Conservation (phyloP, 1,140 invertebrate species). For the Contarinia nasturtii region DNA sequence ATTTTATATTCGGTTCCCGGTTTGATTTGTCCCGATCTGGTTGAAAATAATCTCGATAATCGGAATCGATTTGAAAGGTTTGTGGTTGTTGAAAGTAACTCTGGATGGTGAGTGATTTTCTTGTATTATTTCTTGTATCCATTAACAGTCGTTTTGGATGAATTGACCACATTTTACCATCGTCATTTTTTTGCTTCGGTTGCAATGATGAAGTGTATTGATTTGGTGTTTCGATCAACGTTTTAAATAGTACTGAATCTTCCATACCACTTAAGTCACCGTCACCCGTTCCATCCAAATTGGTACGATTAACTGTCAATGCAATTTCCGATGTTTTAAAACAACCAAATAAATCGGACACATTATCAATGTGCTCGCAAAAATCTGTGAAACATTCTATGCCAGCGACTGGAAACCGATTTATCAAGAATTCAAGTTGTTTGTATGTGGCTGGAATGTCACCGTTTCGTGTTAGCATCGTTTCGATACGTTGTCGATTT, state of each 20-base stretch:
- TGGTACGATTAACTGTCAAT: constrained; percentile 17
- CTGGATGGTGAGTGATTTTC: constrained; percentile 6
- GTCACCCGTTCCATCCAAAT: constrained; percentile 16
- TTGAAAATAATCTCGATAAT: constrained; percentile 9
- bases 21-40: too few relatives aligned
- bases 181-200: neutral
- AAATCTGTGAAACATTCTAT: constrained; percentile 11
- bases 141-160: constrained; percentile 5
- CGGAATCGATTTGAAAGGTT: constrained; percentile 15
- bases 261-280: constrained; percentile 16
- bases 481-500: constrained; percentile 15
- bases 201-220: neutral
- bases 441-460: constrained; percentile 11
- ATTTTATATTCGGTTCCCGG: too few relatives aligned
- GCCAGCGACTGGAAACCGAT: constrained; percentile 11
- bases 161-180: constrained; percentile 9
- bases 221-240: constrained; percentile 7
- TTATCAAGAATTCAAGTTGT: constrained; percentile 11
- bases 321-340: constrained; percentile 20
- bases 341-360: constrained; percentile 14
- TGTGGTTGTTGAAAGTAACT: constrained; percentile 14
- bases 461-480: constrained; percentile 8
- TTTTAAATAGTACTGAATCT: constrained; percentile 18
- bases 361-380: constrained; percentile 15
- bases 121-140: constrained; percentile 1